phyloP scores from a whole-genome alignment of 1,140 invertebrate genomes.

The Drosophila melanica region DNA sequence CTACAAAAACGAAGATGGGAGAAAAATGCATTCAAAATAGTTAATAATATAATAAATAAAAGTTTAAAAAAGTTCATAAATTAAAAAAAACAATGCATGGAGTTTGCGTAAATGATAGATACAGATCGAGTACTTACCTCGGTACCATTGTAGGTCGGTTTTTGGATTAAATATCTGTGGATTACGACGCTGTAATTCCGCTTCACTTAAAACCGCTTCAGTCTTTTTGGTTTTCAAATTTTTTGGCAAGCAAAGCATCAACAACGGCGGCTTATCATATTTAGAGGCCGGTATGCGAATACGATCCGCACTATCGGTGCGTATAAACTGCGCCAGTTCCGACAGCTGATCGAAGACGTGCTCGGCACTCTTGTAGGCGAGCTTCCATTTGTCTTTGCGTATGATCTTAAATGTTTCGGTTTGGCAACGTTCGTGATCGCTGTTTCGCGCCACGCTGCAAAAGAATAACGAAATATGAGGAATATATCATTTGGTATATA shows the following conservation, averaged over 20 bases:
- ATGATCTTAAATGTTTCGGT: constrained; percentile 89
- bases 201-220: constrained; percentile 71
- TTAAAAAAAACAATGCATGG: too few species aligned
- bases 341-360: constrained; percentile 55
- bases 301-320: constrained; percentile 53
- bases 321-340: constrained; percentile 70
- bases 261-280: constrained; percentile 90
- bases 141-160: constrained; percentile 88
- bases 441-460: constrained; percentile 40
- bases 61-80: too few species aligned
- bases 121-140: constrained; percentile 84
- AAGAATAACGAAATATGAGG: neutral
- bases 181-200: constrained; percentile 66
- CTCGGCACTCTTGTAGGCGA: constrained; percentile 47
- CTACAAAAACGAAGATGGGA: constrained; percentile 69
- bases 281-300: constrained; percentile 91
- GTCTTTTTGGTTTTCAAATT: constrained; percentile 82
- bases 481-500: neutral
- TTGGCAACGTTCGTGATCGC: constrained; percentile 84
- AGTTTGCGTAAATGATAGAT: too few species aligned
- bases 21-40: too few species aligned
- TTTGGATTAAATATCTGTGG: constrained; percentile 83
- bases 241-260: constrained; percentile 88
- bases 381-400: constrained; percentile 59
- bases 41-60: too few species aligned